These are phyloP conservation scores for Dastarcus helophoroides DNA, from an alignment of 2,888 invertebrate genomes.

Conservation along the genomic window DNA sequence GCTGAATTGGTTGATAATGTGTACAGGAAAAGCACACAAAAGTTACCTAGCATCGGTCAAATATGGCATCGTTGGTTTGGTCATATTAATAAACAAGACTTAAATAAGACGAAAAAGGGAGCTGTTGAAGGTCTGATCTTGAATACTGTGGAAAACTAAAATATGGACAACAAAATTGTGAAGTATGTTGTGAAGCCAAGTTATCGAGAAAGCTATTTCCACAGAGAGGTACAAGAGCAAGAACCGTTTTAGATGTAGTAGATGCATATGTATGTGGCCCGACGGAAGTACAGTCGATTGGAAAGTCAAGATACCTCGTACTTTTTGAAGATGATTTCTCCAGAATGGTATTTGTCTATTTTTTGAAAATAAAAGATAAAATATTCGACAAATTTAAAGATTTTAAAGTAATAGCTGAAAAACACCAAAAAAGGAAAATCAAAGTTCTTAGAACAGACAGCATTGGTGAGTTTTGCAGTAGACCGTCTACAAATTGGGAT, in stretches of 20 bases:
- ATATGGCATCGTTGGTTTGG: conserved; percentile 16
- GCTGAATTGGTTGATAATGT: conserved; percentile 4
- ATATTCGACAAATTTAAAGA: conserved; percentile 17
- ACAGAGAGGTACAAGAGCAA: conserved; percentile 10
- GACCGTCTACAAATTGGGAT: no score
- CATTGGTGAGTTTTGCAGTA: conserved; percentile 13
- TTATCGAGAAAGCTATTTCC: conserved; percentile 21
- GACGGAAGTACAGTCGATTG: conserved; percentile 8
- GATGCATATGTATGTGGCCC: conserved; percentile 10
- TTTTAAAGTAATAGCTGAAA: conserved; percentile 21
- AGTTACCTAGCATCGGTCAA: no score
- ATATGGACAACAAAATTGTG: conserved; percentile 8
- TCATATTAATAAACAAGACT: conserved; percentile 10
- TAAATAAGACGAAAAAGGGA: conserved; percentile 6
- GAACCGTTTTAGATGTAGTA: conserved; percentile 9
- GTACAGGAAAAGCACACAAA: conserved; percentile 6
- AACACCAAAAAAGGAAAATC: conserved; percentile 19
- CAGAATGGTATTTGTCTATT: conserved; percentile 20
- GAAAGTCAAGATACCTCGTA: conserved; percentile 19
- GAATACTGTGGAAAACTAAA: conserved; percentile 10
- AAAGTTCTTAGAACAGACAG: conserved; percentile 18
- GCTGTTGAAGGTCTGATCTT: conserved; percentile 8
- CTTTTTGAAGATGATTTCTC: conserved; percentile 26
- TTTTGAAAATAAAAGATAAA: conserved; percentile 23
- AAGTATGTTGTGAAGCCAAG: conserved; percentile 18